phyloP scores from a whole-genome alignment of 2,113 vertebrate species.

The Ammodytes marinus region DNA sequence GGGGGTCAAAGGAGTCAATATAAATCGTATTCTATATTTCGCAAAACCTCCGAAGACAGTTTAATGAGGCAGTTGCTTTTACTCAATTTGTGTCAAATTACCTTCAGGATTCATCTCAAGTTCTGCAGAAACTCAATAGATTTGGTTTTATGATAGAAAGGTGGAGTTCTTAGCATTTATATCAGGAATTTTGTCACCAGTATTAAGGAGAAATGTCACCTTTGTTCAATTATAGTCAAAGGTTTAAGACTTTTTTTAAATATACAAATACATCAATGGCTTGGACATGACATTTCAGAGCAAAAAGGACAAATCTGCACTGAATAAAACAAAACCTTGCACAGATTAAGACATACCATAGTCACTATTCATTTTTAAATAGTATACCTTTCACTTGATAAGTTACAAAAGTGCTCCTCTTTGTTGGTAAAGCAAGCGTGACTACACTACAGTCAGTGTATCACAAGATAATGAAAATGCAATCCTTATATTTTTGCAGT shows the following conservation, averaged over 20 bases:
- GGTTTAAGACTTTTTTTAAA: background rate
- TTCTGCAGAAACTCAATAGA: background rate
- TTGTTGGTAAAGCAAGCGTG: background rate
- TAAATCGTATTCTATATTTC: background rate
- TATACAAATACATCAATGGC: background rate
- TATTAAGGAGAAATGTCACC: background rate
- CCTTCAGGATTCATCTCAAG: background rate
- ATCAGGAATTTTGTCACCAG: background rate
- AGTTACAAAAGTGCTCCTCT: background rate
- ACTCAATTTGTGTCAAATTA: background rate
- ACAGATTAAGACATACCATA: background rate
- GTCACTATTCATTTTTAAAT: background rate
- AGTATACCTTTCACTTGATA: background rate
- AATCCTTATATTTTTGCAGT: background rate
- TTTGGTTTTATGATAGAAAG: background rate
- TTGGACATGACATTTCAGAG: background rate
- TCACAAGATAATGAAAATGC: background rate
- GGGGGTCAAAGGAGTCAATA: background rate
- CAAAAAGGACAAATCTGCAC: background rate
- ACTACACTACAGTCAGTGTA: background rate
- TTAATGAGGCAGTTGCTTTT: background rate
- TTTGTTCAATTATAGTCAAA: background rate
- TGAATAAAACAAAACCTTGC: background rate
- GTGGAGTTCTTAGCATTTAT: background rate
- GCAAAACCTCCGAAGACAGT: background rate